Evolutionary conservation across 2,113 vertebrate genomes (phyloP), one percentile per base, ranked within the genome.

Genomic region (Patagioenas fasciata): DNA sequence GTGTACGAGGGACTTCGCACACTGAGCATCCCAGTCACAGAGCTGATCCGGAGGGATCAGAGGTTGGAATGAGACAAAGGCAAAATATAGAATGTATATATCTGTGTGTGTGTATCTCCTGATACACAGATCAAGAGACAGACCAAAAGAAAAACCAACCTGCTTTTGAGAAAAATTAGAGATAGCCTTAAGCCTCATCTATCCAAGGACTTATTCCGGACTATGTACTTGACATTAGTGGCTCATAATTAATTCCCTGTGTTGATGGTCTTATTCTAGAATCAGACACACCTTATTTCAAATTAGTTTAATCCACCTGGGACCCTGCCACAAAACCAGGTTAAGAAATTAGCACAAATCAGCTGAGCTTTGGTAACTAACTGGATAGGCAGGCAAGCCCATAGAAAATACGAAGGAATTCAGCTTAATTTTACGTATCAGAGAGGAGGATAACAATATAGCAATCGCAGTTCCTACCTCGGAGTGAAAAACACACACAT

Each of bases 311-410:
- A 92, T 40, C 62, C 95, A 89, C 87, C 10, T 0, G 86, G 61
- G 96, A 92, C 53, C 57, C 73, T 0, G 5, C 57, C 94, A 93
- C 91, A 54, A 96, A 95, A 96, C 89, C 95, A 96, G 94, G 96
- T 94, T 96, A 95, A 85, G 89, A 97, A 96, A 96, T 94, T 34
- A 96, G 95, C 93, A 97, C 95, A 96, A 48, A 93, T 44, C 79
- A 95, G 48, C 42, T 42, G 75, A 94, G 91, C 88, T 94, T 56
- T 88, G 71, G 62, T 20, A 85, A 38, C 62, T 56, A 25, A 9
- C 79, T 24, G 36, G 48, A 36, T 26, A 87, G 32, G 74, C 44
- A 80, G 82, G 40, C 31, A 28, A 86, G 42, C 42, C 81, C 3
- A 1, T 24, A 44, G 66, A 44, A 94, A 90, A 93, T 61, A 15